Evolutionary conservation across 2,113 vertebrate species (phyloP).

Genomic region (Hypocryptadius cinnamomeus): DNA sequence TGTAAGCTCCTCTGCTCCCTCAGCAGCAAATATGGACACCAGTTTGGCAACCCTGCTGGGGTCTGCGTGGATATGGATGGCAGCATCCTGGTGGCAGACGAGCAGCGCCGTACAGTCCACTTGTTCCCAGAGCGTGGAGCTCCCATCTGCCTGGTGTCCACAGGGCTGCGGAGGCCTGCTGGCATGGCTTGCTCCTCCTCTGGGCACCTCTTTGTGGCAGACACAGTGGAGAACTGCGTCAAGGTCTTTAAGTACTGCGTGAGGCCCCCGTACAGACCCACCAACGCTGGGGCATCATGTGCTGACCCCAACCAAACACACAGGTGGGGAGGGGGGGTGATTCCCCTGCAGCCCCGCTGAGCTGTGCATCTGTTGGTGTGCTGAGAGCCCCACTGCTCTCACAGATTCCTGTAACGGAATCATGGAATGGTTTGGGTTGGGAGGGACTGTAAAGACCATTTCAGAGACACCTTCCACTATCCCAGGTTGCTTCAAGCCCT

Average conservation of each 20-base stretch:
- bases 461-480: neutral
- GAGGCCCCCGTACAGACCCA: neutral
- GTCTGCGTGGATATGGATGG: constrained; percentile 41
- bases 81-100: constrained; percentile 52
- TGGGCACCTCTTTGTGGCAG: constrained; percentile 61
- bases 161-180: constrained; percentile 21
- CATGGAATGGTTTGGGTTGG: neutral
- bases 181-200: constrained; percentile 53
- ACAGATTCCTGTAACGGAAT: neutral
- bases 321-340: neutral
- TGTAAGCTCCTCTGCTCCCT: constrained; percentile 47
- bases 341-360: neutral
- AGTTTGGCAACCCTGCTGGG: constrained; percentile 53
- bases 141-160: constrained; percentile 53
- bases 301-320: neutral
- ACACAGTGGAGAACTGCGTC: constrained; percentile 36
- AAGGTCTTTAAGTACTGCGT: constrained; percentile 55
- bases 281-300: neutral
- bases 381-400: neutral
- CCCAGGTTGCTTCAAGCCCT: neutral
- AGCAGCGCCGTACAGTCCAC: constrained; percentile 37
- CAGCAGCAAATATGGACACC: neutral
- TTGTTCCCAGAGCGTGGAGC: constrained; percentile 45
- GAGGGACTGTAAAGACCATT: neutral
- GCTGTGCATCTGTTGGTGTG: neutral